phyloP scores from a whole-genome alignment of 2,797 vertebrate species.

The Acanthis flammea region DNA sequence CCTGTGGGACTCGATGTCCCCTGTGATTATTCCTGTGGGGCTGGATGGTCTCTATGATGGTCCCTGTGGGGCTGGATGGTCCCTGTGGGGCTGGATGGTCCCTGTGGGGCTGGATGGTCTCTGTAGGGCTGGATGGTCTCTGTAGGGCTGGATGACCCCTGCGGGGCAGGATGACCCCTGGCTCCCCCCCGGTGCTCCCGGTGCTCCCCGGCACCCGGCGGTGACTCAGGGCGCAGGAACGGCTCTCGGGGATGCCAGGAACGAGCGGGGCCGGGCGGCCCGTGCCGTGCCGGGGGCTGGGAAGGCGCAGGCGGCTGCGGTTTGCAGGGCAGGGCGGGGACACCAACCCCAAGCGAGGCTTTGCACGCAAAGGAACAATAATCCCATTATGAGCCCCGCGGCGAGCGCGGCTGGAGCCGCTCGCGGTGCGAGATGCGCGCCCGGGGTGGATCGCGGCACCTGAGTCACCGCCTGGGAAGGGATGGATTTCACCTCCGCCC shows the following conservation, averaged over 20 bases:
- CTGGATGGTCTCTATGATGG: rapidly evolving
- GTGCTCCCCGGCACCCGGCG: too few species aligned
- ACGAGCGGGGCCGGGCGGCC: conserved; percentile 50
- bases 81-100: too few species aligned
- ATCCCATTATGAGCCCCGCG: conserved; percentile 84
- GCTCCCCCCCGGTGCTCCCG: background rate
- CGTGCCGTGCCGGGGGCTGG: conserved; percentile 38
- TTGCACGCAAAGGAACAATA: conserved; percentile 91
- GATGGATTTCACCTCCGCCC: conserved; percentile 15
- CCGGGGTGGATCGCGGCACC: conserved; percentile 56
- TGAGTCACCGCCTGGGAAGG: conserved; percentile 21
- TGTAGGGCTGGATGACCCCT: rapidly evolving
- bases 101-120: too few species aligned
- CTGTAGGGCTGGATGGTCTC: too few species aligned
- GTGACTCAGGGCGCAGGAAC: background rate
- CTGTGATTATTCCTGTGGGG: background rate
- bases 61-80: too few species aligned
- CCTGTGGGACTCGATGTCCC: too few species aligned
- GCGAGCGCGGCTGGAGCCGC: background rate
- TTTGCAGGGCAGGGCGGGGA: conserved; percentile 84
- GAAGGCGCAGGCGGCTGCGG: conserved; percentile 80
- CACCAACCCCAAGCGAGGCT: conserved; percentile 75
- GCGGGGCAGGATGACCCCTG: rapidly evolving
- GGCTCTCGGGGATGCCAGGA: conserved; percentile 64
- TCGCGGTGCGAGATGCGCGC: background rate